Evolutionary conservation across 2,888 invertebrate species (phyloP).

Genomic region (Pycnomerus fuliginosus): DNA sequence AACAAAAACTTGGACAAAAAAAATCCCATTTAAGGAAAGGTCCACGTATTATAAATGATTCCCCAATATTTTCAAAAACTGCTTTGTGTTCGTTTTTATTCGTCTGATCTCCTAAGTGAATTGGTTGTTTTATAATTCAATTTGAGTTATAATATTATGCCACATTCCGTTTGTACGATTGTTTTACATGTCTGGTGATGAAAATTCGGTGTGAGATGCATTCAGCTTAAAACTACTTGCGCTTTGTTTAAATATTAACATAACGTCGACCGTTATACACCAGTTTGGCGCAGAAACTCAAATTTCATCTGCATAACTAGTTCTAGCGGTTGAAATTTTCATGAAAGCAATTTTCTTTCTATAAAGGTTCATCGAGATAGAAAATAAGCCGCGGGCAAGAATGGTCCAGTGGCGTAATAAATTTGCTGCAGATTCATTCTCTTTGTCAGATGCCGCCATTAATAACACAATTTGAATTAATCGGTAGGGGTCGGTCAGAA

Average conservation of each 20-base stretch:
- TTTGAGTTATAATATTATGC: no score
- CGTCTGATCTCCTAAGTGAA: no score
- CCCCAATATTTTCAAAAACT: no score
- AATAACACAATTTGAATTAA: constrained; percentile 26
- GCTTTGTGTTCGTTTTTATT: no score
- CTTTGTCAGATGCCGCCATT: constrained; percentile 12
- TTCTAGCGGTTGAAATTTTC: constrained; percentile 29
- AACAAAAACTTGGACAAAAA: no score
- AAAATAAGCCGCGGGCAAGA: constrained; percentile 14
- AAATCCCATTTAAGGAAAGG: no score
- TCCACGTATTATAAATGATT: no score
- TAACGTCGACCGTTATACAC: constrained; percentile 17
- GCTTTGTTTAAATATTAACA: constrained; percentile 23
- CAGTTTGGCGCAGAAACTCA: constrained; percentile 16
- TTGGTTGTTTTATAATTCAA: no score
- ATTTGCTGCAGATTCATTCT: constrained; percentile 8
- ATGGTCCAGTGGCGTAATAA: constrained; percentile 7
- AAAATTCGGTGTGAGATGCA: no score
- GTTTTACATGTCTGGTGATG: no score
- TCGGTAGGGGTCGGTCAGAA: constrained; percentile 17
- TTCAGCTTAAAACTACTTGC: constrained; percentile 13
- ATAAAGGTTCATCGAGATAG: constrained; percentile 21
- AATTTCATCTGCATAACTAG: constrained; percentile 31
- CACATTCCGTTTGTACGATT: no score
- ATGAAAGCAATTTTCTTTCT: constrained; percentile 27